These are phyloP conservation scores for Cheilosia scutellata DNA, from an alignment of 2,888 invertebrate species.

Conservation along the genomic window DNA sequence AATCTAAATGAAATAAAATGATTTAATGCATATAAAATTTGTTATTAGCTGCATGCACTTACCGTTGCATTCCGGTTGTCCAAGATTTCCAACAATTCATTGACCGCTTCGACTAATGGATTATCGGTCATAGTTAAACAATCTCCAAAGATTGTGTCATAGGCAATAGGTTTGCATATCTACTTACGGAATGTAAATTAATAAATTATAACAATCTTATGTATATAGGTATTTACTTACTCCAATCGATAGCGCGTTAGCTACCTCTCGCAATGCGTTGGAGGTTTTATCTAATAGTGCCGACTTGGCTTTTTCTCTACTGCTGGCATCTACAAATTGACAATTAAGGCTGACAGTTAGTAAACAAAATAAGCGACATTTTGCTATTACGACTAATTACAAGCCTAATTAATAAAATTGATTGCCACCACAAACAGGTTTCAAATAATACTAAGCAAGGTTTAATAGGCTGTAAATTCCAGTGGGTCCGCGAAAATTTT, in stretches of 20 bases:
- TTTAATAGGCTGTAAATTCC: no score
- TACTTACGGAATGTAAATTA: neutral
- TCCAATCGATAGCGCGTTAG: slow-evolving; percentile 37
- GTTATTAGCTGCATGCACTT: neutral
- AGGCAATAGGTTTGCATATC: slow-evolving; percentile 55
- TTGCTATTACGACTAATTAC: no score
- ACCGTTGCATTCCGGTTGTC: slow-evolving; percentile 35
- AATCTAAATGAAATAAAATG: slow-evolving; percentile 23
- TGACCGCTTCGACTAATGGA: slow-evolving; percentile 61
- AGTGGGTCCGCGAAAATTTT: no score
- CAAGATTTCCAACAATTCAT: slow-evolving; percentile 21
- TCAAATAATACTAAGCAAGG: neutral
- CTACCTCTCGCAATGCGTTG: slow-evolving; percentile 47
- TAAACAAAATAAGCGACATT: no score
- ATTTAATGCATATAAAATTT: no score
- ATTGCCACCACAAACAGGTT: no score
- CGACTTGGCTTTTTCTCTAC: slow-evolving; percentile 35
- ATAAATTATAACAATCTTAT: neutral
- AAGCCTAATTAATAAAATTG: no score
- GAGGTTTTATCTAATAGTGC: slow-evolving; percentile 55
- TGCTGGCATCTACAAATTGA: slow-evolving; percentile 32
- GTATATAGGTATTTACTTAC: slow-evolving; percentile 28
- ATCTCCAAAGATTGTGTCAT: slow-evolving; percentile 45
- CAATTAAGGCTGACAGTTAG: neutral
- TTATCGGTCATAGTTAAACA: slow-evolving; percentile 18